A percentile compares a stretch with the other conserved stretches of the same genome.
phyloP scores from a whole-genome alignment of 2,888 invertebrate species.

The Linnaemya vulpina region DNA sequence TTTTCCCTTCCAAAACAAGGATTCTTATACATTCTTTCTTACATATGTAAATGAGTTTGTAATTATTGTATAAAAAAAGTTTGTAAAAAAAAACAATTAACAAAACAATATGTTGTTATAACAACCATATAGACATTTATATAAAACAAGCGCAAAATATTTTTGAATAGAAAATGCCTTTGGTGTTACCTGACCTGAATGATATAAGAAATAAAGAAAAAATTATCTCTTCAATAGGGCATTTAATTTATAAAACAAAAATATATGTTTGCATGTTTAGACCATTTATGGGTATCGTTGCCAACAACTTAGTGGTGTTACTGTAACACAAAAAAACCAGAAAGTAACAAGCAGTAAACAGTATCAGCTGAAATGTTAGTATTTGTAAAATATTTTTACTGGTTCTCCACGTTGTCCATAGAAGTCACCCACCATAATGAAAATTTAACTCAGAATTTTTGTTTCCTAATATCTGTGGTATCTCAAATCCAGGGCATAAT shows the following conservation, averaged over 20 bases:
- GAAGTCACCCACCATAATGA: too few species aligned
- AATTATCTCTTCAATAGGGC: conserved; percentile 17
- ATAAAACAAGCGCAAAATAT: conserved; percentile 13
- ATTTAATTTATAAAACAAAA: conserved; percentile 18
- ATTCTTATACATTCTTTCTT: not conserved
- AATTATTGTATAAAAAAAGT: not conserved
- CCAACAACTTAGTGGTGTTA: not conserved
- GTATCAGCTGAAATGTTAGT: not conserved
- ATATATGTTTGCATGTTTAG: conserved; percentile 23
- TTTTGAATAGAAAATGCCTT: conserved; percentile 10
- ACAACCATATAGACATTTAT: conserved; percentile 11
- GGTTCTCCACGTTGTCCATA: too few species aligned
- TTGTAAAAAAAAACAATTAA: conserved; percentile 25
- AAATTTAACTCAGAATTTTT: too few species aligned
- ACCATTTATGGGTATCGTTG: conserved; percentile 1
- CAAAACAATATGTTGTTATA: conserved; percentile 22
- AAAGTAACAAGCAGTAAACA: not conserved
- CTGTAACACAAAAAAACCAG: not conserved
- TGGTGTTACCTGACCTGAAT: not conserved
- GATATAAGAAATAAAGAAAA: conserved; percentile 29
- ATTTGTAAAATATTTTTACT: not conserved
- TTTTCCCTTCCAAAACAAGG: too few species aligned
- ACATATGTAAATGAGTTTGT: not conserved
- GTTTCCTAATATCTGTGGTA: too few species aligned
- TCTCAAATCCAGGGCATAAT: too few species aligned